Conservation (phyloP, 1,140 invertebrate species). For the Hormaphis cornu region DNA sequence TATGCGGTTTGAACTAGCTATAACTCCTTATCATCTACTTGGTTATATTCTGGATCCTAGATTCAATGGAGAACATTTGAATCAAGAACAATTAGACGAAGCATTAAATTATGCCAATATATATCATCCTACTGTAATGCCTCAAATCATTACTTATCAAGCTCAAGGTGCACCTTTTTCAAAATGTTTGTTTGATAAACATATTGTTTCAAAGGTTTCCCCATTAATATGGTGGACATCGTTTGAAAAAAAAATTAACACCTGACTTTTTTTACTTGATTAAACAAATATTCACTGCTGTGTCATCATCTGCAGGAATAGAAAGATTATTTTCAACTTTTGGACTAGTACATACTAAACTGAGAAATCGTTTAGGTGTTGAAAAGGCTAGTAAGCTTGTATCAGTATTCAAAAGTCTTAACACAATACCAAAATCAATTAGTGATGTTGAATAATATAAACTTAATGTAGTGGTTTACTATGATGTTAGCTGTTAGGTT, state of each 20-base stretch:
- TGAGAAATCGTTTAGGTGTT: too few species aligned
- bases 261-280: background rate
- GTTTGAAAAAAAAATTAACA: background rate
- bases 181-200: background rate
- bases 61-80: background rate
- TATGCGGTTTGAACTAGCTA: background rate
- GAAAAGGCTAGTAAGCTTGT: too few species aligned
- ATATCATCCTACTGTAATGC: background rate
- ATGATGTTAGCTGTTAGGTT: too few species aligned
- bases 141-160: slow-evolving; percentile 18
- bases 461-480: too few species aligned
- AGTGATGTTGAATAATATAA: too few species aligned
- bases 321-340: background rate
- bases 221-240: background rate
- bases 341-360: background rate
- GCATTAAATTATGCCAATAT: background rate
- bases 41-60: slow-evolving; percentile 7
- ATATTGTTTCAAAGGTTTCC: background rate
- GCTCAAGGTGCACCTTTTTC: background rate
- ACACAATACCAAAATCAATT: too few species aligned
- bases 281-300: background rate
- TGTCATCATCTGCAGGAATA: background rate
- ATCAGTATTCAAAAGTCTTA: too few species aligned
- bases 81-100: background rate
- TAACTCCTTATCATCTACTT: background rate